phyloP scores from a whole-genome alignment of 2,888 invertebrate genomes.

The Trichogramma evanescens region DNA sequence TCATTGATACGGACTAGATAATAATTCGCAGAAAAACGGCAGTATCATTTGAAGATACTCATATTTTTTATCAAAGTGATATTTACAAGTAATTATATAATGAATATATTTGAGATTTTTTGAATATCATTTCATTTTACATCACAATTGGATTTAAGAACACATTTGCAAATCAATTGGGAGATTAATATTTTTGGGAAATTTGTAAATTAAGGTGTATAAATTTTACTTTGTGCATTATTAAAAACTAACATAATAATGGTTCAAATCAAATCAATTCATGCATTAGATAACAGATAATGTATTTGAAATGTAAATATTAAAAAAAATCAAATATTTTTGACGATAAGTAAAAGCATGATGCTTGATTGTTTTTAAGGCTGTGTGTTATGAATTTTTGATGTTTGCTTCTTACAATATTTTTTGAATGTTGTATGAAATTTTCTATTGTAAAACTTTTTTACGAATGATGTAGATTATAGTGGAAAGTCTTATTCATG shows the following conservation, averaged over 20 bases:
- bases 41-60: too few relatives aligned
- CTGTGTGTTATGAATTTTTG: conserved; percentile 11
- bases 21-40: not conserved
- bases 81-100: not conserved
- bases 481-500: too few relatives aligned
- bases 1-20: conserved; percentile 15
- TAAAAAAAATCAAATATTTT: conserved; percentile 8
- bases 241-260: conserved; percentile 1
- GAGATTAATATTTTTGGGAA: conserved; percentile 7
- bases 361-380: conserved; percentile 20
- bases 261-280: not conserved
- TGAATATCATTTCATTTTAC: not conserved
- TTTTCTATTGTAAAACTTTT: too few relatives aligned
- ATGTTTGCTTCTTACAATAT: too few relatives aligned
- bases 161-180: conserved; percentile 3
- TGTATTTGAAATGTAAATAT: conserved; percentile 18
- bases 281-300: not conserved
- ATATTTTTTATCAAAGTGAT: conserved; percentile 1
- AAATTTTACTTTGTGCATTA: not conserved
- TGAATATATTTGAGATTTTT: not conserved
- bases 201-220: not conserved
- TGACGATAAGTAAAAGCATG: conserved; percentile 14
- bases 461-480: too few relatives aligned
- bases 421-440: too few relatives aligned
- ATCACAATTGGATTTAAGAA: conserved; percentile 4